Percentiles rank a stretch among this genome's conserved stretches.
Evolutionary conservation across 1,140 invertebrate genomes (phyloP).

Genomic region (Philotrypesis tridentata): DNA sequence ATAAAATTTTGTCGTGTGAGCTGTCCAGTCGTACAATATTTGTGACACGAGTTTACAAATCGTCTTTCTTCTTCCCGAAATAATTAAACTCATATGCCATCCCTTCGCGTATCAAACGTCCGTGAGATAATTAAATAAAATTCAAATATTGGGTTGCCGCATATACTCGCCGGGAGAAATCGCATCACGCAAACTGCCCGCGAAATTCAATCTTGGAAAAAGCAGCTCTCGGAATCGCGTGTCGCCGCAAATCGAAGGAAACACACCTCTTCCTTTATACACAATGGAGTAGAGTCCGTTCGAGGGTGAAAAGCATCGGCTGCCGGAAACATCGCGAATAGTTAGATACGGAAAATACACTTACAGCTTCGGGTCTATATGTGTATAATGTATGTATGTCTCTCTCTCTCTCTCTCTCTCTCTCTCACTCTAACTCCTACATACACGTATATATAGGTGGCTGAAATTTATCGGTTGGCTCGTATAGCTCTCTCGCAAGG

Average conservation of each 20-base stretch:
- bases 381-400: too few relatives aligned
- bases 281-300: not conserved
- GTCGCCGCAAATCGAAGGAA: not conserved
- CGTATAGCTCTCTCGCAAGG: conserved; percentile 40
- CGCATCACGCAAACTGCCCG: not conserved
- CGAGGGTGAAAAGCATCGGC: not conserved
- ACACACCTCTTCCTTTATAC: not conserved
- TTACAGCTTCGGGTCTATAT: too few relatives aligned
- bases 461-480: conserved; percentile 65
- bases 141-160: not conserved
- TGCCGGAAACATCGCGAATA: conserved; percentile 23
- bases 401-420: too few relatives aligned
- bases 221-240: not conserved
- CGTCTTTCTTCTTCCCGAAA: too few relatives aligned
- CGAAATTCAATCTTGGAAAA: not conserved
- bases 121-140: not conserved
- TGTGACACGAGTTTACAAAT: too few relatives aligned
- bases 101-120: too few relatives aligned
- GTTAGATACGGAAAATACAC: conserved; percentile 9
- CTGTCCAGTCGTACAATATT: too few relatives aligned
- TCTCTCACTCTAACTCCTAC: too few relatives aligned
- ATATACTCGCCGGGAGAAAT: not conserved
- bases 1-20: too few relatives aligned
- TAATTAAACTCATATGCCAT: too few relatives aligned
- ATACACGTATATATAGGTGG: not conserved